Base-by-base conservation (phyloP, 2,888 invertebrate genomes). In the Unio pictorum region DNA sequence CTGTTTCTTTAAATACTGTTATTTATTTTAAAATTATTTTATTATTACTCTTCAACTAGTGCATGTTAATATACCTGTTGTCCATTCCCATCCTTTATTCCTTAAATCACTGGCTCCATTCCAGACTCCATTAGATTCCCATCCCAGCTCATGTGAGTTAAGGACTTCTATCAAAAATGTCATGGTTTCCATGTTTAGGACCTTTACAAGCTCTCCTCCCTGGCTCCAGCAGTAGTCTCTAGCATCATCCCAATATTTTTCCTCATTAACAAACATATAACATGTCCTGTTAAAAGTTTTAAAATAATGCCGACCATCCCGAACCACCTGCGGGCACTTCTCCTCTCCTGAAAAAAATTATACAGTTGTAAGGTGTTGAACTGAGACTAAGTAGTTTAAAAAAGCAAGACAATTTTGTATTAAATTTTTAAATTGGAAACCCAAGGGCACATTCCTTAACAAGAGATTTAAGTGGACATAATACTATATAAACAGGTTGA, bases 111-210 rank as follows among this genome's bases (percentile, higher is more conserved):
- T 79, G 11, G 85, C 83, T n/a, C 87, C 87, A 58, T 81, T 79
- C 87, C 87, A 87, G 20, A 85, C 84, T 20, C 86, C 86, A 66
- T 83, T 78, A 34, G 74, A 80, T 63, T 60, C 61, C 86, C 85
- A 86, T 55, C 83, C 73, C n/a, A 85, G 73, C 63, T 80, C 75
- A n/a, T 60, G 65, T 1, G 84, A 82, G 65, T 78, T 72, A 20
- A 85, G 73, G 59, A 67, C 68, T 1, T 30, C 30, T 67, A 74
- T 83, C 8, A 86, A 72, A 68, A 83, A 84, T 23, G 80, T 62
- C 86, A 86, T 86, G 59, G 83, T 84, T 23, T 70, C 75, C 57
- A 63, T 60, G 63, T 81, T 71, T 11, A 74, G 72, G 20, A 87
- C 79, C 54, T 67, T 64, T 8, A 87, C 69, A 75, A 87, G 74